Conservation (phyloP, 2,113 vertebrate species). For the Otus sunia region DNA sequence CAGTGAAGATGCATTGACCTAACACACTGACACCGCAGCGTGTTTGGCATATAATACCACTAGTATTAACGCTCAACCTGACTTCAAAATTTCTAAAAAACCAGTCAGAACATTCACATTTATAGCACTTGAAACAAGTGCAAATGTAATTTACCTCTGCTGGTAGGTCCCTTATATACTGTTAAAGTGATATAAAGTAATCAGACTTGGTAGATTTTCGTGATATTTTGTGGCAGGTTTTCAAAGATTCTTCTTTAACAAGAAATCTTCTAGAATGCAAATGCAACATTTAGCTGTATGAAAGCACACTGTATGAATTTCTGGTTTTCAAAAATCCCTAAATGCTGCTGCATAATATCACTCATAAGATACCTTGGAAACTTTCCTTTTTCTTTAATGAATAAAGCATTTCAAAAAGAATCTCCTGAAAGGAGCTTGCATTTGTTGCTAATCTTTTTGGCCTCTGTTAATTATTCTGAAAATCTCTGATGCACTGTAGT, state of each 20-base stretch:
- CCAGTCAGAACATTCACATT: not conserved
- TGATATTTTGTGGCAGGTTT: not conserved
- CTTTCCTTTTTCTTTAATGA: not conserved
- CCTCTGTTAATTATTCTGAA: not conserved
- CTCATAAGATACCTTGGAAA: not conserved
- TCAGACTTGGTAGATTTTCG: not conserved
- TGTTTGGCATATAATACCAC: not conserved
- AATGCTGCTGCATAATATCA: not conserved
- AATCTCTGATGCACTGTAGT: not conserved
- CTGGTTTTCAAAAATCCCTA: not conserved
- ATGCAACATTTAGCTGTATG: not conserved
- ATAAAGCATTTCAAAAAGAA: not conserved
- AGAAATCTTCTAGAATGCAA: not conserved
- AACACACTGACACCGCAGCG: rapidly evolving
- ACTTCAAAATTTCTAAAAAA: not conserved
- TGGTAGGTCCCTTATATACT: not conserved
- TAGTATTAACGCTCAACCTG: not conserved
- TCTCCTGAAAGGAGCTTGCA: not conserved
- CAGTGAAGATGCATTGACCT: not conserved
- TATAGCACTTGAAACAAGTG: not conserved
- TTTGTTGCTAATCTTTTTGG: conserved; percentile 2
- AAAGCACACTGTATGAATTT: not conserved
- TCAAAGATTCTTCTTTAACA: not conserved
- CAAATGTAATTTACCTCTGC: not conserved
- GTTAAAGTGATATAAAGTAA: not conserved